Conservation (phyloP, 2,888 invertebrate species). For the Pseudococcus jackbeardsleyi region DNA sequence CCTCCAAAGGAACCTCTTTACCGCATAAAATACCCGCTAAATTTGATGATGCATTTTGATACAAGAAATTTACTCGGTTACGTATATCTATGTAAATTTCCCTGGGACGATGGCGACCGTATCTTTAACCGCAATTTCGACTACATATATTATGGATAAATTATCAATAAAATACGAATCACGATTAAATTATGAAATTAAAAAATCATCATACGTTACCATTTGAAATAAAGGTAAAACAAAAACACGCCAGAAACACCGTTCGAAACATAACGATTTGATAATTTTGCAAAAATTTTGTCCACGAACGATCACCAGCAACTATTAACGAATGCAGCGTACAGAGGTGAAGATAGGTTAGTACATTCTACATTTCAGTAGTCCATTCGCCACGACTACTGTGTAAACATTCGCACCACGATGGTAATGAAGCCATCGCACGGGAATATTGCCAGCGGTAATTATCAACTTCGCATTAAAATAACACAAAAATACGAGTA, state of each 20-base stretch:
- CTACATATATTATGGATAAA: too few relatives aligned
- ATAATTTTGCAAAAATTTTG: background rate
- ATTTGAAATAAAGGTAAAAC: background rate
- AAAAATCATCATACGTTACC: slow-evolving; percentile 27
- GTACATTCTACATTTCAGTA: slow-evolving; percentile 9
- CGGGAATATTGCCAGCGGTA: slow-evolving; percentile 38
- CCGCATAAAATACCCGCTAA: background rate
- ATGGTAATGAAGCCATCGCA: slow-evolving; percentile 8
- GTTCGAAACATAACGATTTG: background rate
- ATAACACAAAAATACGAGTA: background rate
- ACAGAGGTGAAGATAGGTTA: too few relatives aligned
- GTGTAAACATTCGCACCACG: slow-evolving; percentile 7
- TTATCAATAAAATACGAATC: too few relatives aligned
- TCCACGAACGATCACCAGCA: slow-evolving; percentile 8
- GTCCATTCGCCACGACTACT: slow-evolving; percentile 9
- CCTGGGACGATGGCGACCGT: too few relatives aligned
- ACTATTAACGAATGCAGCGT: slow-evolving; percentile 13
- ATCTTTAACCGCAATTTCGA: background rate
- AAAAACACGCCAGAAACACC: slow-evolving; percentile 6
- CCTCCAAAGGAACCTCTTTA: slow-evolving; percentile 6
- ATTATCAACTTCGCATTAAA: slow-evolving; percentile 12
- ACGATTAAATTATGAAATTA: too few relatives aligned
- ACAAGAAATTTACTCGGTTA: background rate
- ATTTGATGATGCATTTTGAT: background rate
- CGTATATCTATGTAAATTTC: background rate